Percentiles rank a stretch among this genome's conserved stretches.
Conservation (phyloP, 2,113 vertebrate species). For the Empidonax traillii region DNA sequence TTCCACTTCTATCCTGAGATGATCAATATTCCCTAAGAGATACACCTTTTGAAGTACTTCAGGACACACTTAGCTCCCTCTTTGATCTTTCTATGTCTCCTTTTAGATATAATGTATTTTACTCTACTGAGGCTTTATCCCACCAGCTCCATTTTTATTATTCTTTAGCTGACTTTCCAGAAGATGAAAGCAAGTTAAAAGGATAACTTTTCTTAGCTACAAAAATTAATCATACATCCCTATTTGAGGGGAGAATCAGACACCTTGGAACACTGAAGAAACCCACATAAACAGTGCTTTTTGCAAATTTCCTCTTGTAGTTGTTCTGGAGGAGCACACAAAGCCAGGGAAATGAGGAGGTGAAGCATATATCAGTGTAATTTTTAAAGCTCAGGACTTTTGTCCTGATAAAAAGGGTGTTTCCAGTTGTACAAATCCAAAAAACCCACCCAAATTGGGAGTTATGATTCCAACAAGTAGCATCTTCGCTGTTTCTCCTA, state of each 20-base stretch:
- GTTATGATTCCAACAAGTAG: not conserved
- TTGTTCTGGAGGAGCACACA: not conserved
- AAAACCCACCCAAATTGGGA: not conserved
- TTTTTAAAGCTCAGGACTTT: not conserved
- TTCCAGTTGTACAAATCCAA: not conserved
- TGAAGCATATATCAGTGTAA: not conserved
- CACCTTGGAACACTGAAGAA: not conserved
- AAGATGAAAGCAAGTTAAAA: conserved; percentile 32
- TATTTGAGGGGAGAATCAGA: not conserved
- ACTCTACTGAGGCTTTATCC: not conserved
- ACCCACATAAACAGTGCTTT: not conserved
- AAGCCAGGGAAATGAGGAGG: not conserved
- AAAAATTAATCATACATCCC: not conserved
- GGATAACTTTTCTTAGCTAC: not conserved
- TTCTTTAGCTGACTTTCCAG: not conserved
- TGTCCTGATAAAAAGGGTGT: not conserved
- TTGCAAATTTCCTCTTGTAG: not conserved
- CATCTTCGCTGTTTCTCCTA: not conserved
- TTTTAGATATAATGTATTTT: conserved; percentile 56
- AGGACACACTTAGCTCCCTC: conserved; percentile 29
- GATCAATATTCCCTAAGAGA: conserved; percentile 27
- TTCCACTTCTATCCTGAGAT: conserved; percentile 29
- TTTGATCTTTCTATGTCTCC: conserved; percentile 43
- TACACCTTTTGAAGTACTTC: conserved; percentile 33
- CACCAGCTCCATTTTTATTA: conserved; percentile 2